Base-by-base conservation (phyloP, 2,888 invertebrate species). In the Autographa gamma region DNA sequence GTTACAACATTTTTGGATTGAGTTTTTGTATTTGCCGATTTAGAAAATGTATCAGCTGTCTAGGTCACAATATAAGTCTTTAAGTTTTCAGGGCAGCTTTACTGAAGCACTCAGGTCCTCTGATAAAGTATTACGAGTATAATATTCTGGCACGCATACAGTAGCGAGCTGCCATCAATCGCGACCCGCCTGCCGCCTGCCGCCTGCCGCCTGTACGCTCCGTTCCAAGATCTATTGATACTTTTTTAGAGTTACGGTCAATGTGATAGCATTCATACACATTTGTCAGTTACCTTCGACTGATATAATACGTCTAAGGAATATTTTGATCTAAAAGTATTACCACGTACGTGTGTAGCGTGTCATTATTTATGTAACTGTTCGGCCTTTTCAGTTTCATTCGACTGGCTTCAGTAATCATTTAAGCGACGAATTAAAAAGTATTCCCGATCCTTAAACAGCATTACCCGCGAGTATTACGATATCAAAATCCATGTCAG, bases 81-180 rank as follows among this genome's bases (percentile, higher is more conserved):
- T n/a, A n/a, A 5, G 7, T n/a, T 8, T n/a, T 48, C 14, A 48
- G n/a, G n/a, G 0, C 1, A 8, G n/a, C n/a, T 6, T 8, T 6
- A 7, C 6, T 48, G 7, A 48, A 48, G 4, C 48, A 48, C n/a
- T 48, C 25, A 25, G 54, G 54, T 25, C 19, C 1, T 56, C 19
- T 19, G 16, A 56, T 18, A 34, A 63, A 31, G 58, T 43, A 58
- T 61, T 65, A 54, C 63, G 25, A 67, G 52, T 31, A 32, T 38
- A 68, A 48, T 65, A 25, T 65, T 31, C 60, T 48, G n/a, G 48
- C 52, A 60, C 63, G 73, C 65, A 61, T 69, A 68, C 59, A 62
- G n/a, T 62, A 67, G 56, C 65, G 31, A 63, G 71, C 63, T 54
- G 31, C 54, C 65, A 77, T 79, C 66, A 81, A 72, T 81, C 71